Base-by-base conservation (phyloP, 92 coral and sea anemone genomes). In the Epizoanthus stellaris region DNA sequence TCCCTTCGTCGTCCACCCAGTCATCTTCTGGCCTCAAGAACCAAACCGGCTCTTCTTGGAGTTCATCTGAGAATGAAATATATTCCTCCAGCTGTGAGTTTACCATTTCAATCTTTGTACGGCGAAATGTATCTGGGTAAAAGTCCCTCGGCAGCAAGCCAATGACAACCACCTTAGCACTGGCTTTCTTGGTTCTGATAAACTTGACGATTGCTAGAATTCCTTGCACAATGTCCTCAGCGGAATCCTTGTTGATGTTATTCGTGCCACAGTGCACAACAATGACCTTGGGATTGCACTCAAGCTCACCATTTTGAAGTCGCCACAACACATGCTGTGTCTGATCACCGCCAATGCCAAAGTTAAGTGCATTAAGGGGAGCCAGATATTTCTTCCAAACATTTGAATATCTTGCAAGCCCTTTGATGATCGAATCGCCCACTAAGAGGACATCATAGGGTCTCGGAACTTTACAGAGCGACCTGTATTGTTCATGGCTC, bases 291-390 rank as follows among this genome's bases (percentile, higher is more conserved):
- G 98, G 98, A 25, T 86, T 77, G 57, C 94, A 89, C 59, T 93
- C 93, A 63, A 96, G 71, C 39, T 94, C 99, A 6, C 99, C 99
- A 63, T 96, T 93, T 72, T 93, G 93, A 23, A 96, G 86, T 62
- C 99, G 86, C 99, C 99, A 96, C 73, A 96, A 30, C 15, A 96
- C 99, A 84, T 96, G 99, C 82, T 96, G 99, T 4, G 98, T 93
- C 52, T 93, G 93, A 80, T 96, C 99, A 0, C 99, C 99, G 17
- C 98, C 94, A 25, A 96, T 86, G 62, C 99, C 99, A 87, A 96
- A 91, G 85, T 93, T 93, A 19, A 96, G 88, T 20, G 98, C 92
- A 40, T 91, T 89, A 19, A 96, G 92, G 9, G 95, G 89, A 1
- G 85, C 91, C 84, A 94, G 95, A 77, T 91, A 86, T 62, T 86